Evolutionary conservation across 2,113 vertebrate species (phyloP).

Genomic region (Tricholaema leucomelas): DNA sequence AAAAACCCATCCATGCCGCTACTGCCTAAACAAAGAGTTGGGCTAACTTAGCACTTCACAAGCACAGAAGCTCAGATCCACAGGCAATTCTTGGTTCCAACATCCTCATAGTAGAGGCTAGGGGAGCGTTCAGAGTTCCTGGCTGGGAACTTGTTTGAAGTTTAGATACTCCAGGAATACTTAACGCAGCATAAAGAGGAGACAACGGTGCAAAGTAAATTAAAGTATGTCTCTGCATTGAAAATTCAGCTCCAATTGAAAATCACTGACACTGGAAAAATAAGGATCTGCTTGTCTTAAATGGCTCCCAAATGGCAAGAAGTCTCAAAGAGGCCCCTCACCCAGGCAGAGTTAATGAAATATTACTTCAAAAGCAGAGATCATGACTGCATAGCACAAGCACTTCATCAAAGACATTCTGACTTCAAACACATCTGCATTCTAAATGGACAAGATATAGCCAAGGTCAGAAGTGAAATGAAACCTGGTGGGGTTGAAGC

Average conservation of each 20-base stretch:
- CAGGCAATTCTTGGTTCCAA: neutral
- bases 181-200: neutral
- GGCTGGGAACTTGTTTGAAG: neutral
- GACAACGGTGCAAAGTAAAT: neutral
- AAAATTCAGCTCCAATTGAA: slow-evolving; percentile 31
- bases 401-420: neutral
- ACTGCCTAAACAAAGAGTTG: neutral
- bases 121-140: neutral
- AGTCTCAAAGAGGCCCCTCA: neutral
- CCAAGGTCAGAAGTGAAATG: neutral
- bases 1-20: neutral
- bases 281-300: neutral
- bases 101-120: neutral
- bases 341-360: neutral
- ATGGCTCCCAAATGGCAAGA: neutral
- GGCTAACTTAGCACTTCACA: neutral
- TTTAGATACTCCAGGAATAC: neutral
- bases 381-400: neutral
- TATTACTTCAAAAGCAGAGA: neutral
- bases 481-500: neutral
- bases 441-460: neutral
- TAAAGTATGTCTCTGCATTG: slow-evolving; percentile 12
- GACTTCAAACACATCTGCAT: neutral
- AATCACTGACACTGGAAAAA: neutral
- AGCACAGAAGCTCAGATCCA: neutral